Percentiles rank a stretch among this genome's conserved stretches.
phyloP scores from a whole-genome alignment of 2,797 vertebrate species.

The Valencia hispanica region DNA sequence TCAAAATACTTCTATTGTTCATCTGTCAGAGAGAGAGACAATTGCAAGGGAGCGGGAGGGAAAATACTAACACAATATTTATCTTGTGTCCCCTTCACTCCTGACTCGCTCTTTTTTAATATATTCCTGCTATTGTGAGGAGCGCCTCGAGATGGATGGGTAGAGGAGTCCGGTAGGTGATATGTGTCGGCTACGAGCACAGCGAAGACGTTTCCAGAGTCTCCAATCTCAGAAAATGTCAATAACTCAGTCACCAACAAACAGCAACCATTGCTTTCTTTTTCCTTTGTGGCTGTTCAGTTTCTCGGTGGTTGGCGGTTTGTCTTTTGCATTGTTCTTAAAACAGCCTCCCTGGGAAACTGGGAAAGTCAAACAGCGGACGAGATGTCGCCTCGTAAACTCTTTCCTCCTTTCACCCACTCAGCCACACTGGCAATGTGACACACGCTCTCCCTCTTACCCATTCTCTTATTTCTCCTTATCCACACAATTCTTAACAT shows the following conservation, averaged over 20 bases:
- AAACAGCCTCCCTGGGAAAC: slow-evolving; percentile 76
- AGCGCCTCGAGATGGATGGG: slow-evolving; percentile 70
- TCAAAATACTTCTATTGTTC: slow-evolving; percentile 83
- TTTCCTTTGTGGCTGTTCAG: slow-evolving; percentile 63
- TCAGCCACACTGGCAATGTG: slow-evolving; percentile 56
- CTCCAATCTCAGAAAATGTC: slow-evolving; percentile 55
- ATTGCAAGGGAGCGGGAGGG: slow-evolving; percentile 63
- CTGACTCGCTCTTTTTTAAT: slow-evolving; percentile 70
- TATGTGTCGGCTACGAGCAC: slow-evolving; percentile 62
- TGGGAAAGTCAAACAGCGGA: slow-evolving; percentile 82
- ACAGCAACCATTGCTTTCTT: slow-evolving; percentile 27
- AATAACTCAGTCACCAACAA: slow-evolving; percentile 74
- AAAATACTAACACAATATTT: slow-evolving; percentile 79
- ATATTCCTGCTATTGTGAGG: slow-evolving; percentile 79
- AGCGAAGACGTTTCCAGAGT: slow-evolving; percentile 54
- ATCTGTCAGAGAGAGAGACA: slow-evolving; percentile 78
- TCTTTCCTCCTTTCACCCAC: slow-evolving; percentile 65
- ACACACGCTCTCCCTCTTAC: slow-evolving; percentile 50
- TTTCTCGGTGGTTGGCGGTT: slow-evolving; percentile 63
- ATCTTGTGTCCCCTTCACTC: slow-evolving; percentile 73
- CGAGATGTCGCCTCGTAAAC: slow-evolving; percentile 76
- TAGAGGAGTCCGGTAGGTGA: slow-evolving; percentile 67
- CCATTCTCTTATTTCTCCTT: slow-evolving; percentile 45
- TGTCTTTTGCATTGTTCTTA: slow-evolving; percentile 71
- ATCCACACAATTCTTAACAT: slow-evolving; percentile 44